Base-by-base conservation (phyloP, 2,888 invertebrate genomes). In the Clitarchus hookeri region DNA sequence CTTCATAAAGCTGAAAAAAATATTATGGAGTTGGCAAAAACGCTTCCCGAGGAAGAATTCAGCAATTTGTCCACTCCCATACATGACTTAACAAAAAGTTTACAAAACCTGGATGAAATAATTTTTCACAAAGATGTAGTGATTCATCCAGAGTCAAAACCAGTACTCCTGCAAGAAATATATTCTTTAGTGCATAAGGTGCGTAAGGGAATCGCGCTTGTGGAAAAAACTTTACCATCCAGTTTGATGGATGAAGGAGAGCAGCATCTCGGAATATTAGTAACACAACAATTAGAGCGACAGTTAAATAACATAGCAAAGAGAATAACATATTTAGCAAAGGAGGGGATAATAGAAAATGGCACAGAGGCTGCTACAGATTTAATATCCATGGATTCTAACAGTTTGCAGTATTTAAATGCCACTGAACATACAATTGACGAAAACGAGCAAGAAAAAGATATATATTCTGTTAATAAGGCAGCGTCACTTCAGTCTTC, bases 1-100 rank as follows among this genome's bases (percentile, higher is more conserved):
- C 44, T 82, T 8, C 27, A 82, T 82, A 23, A 27, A 44, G 82
- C 44, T 44, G 36, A 82, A 82, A 82, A 36, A 27, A 12, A 82
- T 12, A 82, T 91, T 87, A 87, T 94, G 77, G 94, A 94, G 89
- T 92, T 91, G 13, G 89, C 91, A 9, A 92, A 92, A 54, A 94
- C 94, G 80, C 91, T 94, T 89, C 93, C 94, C 8, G 93, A 94
- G 12, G 91, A 94, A 85, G 93, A 93, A 88, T 93, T 94, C 88
- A 91, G 94, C 88, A 94, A 94, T 23, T 91, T 93, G 86, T 92
- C 92, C 44, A 91, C 92, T 85, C 92, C 92, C 0, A 91, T 91
- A 16, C 91, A 92, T 90, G 90, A 92, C 85, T 88, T 93, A 16
- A 91, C 91, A 88, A 89, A 90, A 87, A 91, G 91, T 85, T 89